These are phyloP conservation scores for Mesopsocus fuscifrons DNA, from an alignment of 2,888 invertebrate species.

Conservation along the genomic window DNA sequence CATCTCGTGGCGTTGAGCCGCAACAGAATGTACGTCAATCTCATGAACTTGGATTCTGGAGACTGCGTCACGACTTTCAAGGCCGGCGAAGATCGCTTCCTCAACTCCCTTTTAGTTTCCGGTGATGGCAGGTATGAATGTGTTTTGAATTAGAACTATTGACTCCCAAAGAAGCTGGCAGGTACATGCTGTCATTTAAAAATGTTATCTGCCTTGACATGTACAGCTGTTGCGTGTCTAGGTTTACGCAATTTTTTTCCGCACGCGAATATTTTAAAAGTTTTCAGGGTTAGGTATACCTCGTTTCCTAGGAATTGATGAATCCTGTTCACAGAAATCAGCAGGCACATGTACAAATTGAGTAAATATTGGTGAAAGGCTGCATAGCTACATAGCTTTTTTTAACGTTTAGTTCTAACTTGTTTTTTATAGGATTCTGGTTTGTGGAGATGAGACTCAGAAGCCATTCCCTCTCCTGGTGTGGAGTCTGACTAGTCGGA, in stretches of 20 bases:
- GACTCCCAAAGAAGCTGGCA: conserved; percentile 3
- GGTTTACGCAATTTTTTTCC: too few species aligned
- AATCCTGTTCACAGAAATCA: too few species aligned
- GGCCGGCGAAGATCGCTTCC: conserved; percentile 75
- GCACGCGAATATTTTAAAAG: too few species aligned
- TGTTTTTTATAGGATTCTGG: conserved; percentile 62
- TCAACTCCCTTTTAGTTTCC: conserved; percentile 70
- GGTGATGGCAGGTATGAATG: conserved; percentile 65
- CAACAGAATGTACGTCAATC: conserved; percentile 38
- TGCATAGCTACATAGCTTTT: too few species aligned
- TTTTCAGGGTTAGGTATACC: too few species aligned
- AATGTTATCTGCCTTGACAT: too few species aligned
- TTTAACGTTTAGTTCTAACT: too few species aligned
- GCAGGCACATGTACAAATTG: too few species aligned
- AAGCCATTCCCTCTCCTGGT: conserved; percentile 79
- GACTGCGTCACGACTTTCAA: conserved; percentile 75
- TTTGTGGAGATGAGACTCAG: conserved; percentile 83
- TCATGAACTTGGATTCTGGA: conserved; percentile 33
- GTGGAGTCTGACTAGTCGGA: conserved; percentile 70
- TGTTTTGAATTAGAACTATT: background rate
- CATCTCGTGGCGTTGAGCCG: conserved; percentile 67
- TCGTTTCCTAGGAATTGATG: too few species aligned
- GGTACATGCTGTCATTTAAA: background rate
- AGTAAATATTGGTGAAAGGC: too few species aligned
- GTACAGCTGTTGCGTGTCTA: too few species aligned